These are phyloP conservation scores for Mellivora capensis DNA, from an alignment of 2,113 vertebrate genomes.

Conservation along the genomic window DNA sequence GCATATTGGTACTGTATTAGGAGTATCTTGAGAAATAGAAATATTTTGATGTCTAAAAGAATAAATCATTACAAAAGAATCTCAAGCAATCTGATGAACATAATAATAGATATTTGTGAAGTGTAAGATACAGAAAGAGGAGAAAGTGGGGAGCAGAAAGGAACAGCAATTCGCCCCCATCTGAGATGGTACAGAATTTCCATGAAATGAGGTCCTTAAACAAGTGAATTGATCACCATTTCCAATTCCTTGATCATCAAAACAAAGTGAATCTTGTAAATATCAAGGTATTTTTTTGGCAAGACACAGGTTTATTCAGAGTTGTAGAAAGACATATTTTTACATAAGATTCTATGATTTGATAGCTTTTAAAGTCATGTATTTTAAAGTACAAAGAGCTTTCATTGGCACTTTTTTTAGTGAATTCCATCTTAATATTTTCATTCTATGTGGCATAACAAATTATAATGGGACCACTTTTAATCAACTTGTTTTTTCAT, in stretches of 20 bases:
- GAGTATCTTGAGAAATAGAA: background rate
- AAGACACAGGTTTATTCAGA: background rate
- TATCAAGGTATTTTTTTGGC: background rate
- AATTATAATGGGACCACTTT: conserved; percentile 70
- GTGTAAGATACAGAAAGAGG: background rate
- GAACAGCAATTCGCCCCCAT: background rate
- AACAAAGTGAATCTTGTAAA: background rate
- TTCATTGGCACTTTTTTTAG: background rate
- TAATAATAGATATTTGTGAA: background rate
- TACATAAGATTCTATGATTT: conserved; percentile 1
- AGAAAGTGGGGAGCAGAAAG: background rate
- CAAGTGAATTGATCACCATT: background rate
- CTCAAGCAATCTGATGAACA: background rate
- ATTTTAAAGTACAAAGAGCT: conserved; percentile 30
- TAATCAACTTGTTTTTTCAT: conserved; percentile 77
- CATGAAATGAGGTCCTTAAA: background rate
- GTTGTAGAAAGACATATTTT: background rate
- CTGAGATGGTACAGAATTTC: background rate
- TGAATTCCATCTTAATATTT: conserved; percentile 60
- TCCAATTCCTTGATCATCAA: background rate
- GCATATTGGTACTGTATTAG: background rate
- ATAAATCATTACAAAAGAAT: background rate
- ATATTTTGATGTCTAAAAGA: background rate
- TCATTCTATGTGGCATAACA: conserved; percentile 58
- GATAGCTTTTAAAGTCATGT: background rate